These are phyloP conservation scores for Sepiola atlantica DNA, from an alignment of 2,888 invertebrate genomes.

Conservation along the genomic window DNA sequence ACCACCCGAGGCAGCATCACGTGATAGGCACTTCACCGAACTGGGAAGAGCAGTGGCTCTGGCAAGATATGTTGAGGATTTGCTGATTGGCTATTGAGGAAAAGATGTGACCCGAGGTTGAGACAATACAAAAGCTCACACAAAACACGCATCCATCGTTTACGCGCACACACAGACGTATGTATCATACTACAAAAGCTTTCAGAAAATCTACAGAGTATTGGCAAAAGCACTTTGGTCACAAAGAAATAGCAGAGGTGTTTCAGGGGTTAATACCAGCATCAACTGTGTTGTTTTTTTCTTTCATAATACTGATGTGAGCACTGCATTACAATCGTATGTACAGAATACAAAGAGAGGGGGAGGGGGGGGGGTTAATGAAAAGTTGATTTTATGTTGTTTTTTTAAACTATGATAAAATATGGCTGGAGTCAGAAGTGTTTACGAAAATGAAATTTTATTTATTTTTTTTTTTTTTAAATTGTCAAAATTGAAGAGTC, in stretches of 20 bases:
- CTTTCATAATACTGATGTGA: background rate
- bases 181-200: background rate
- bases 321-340: background rate
- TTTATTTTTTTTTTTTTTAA: background rate
- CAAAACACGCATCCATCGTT: background rate
- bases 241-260: slow-evolving; percentile 22
- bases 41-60: slow-evolving; percentile 32
- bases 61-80: background rate
- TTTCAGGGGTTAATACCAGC: background rate
- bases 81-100: background rate
- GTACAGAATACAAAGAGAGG: background rate
- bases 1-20: slow-evolving; percentile 20
- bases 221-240: slow-evolving; percentile 32
- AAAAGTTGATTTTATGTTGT: background rate
- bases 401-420: background rate
- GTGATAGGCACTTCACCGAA: slow-evolving; percentile 14
- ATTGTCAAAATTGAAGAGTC: background rate
- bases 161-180: background rate
- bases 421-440: slow-evolving; percentile 15
- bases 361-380: background rate
- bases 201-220: background rate
- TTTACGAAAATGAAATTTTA: background rate
- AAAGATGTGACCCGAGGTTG: background rate
- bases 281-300: background rate
- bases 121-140: background rate